Conservation (phyloP, 30 jellyfish, hydroid and myxozoan genomes). For the Catostylus mosaicus region DNA sequence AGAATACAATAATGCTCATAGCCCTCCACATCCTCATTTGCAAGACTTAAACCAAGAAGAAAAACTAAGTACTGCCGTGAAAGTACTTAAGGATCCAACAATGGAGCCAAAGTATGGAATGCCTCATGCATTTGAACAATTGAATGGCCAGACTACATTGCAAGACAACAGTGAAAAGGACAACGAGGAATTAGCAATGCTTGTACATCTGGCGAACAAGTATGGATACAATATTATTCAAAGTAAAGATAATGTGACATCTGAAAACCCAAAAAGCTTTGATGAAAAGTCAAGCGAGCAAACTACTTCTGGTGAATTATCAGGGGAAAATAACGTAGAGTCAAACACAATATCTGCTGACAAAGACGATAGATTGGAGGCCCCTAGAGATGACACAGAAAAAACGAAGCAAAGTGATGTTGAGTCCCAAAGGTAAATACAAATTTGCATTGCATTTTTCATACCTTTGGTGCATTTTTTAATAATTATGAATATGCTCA, state of each 20-base stretch:
- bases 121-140: not conserved
- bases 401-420: too few species aligned
- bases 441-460: too few species aligned
- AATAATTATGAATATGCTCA: too few species aligned
- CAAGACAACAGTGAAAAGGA: not conserved
- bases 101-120: not conserved
- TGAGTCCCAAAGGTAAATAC: too few species aligned
- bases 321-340: too few species aligned
- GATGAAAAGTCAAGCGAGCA: not conserved
- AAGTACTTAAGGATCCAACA: not conserved
- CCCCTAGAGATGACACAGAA: too few species aligned
- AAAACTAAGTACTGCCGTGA: not conserved
- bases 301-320: not conserved
- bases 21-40: not conserved
- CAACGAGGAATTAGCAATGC: conserved; percentile 18
- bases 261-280: not conserved
- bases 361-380: too few species aligned
- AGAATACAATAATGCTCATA: not conserved
- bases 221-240: conserved; percentile 35
- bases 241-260: not conserved
- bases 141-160: not conserved
- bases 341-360: too few species aligned
- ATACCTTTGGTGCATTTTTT: too few species aligned
- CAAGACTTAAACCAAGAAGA: not conserved
- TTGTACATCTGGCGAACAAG: conserved; percentile 28